These are phyloP conservation scores for Halcyon senegalensis DNA, from an alignment of 2,113 vertebrate species.

Conservation along the genomic window DNA sequence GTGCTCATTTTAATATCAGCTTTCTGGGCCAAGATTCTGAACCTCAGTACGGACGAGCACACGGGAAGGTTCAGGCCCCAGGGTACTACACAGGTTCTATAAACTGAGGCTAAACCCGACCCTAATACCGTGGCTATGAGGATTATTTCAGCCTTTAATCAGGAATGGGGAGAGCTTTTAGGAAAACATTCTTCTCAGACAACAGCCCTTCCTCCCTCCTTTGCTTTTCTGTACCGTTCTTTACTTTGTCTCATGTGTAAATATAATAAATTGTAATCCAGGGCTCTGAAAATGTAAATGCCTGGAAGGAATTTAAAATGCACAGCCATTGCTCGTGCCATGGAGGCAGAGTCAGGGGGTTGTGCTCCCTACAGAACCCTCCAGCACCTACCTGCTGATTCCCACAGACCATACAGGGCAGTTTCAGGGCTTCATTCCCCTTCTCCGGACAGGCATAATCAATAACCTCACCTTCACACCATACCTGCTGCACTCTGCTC, in stretches of 20 bases:
- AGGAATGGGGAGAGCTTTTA: background rate
- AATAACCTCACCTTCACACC: background rate
- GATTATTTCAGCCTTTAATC: background rate
- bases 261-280: background rate
- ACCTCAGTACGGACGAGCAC: background rate
- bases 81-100: background rate
- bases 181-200: background rate
- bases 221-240: background rate
- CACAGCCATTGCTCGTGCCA: background rate
- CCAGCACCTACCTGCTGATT: background rate
- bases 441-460: background rate
- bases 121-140: rapidly evolving
- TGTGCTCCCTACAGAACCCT: background rate
- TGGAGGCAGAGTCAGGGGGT: background rate
- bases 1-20: background rate
- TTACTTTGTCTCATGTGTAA: background rate
- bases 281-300: background rate
- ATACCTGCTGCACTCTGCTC: background rate
- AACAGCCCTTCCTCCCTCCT: background rate
- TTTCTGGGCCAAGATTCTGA: background rate
- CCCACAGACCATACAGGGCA: rapidly evolving
- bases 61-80: background rate
- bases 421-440: background rate
- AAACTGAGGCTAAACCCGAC: background rate
- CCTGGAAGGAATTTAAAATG: background rate